Base-by-base conservation (phyloP, 2,113 vertebrate species). In the Genyomyrus donnyi region DNA sequence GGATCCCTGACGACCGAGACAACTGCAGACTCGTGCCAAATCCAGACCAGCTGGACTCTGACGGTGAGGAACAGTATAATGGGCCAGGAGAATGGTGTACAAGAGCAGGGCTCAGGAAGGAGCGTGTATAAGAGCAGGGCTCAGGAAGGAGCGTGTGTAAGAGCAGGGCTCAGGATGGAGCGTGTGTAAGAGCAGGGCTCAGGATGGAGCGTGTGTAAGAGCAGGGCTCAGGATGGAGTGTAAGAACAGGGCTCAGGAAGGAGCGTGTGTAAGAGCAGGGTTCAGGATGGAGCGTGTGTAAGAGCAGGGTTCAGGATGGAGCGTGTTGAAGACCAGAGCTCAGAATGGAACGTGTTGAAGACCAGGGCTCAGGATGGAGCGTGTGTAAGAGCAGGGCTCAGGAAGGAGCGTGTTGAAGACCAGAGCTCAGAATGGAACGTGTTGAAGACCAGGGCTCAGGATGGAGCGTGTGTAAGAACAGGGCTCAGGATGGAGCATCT, bases 1-100 rank as follows among this genome's bases (percentile, higher is more conserved):
- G 98, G 0, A 88, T 99, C 86, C 98, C 98, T 0, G 98, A 99
- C 2, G 97, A 98, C 93, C 96, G 97, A 88, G 98, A 99, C 94
- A 99, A 99, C 93, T 99, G 98, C 92, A 95, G 98, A 49, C 97
- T 99, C 5, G 97, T 98, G 15, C 94, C 95, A 92, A 99, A 99
- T 92, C 95, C 95, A 7, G 96, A 94, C 89, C 98, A 99, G 93
- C 91, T 96, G 91, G 98, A 99, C 91, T 93, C 94, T 0, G 95
- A 98, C 1, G 97, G 98, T 99, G 91, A 95, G 74, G 35, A 80
- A 80, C 35, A 42, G 74, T 13, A 80, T 80, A 42, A 80, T 80
- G 35, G 35, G 62, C 27, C n/a, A 27, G 62, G 9, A 66, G n/a
- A n/a, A 27, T 66, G n/a, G 10, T 39, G 11, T 49, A 31, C 3